Conservation (phyloP, 2,113 vertebrate genomes). For the Halcyon malimbica region DNA sequence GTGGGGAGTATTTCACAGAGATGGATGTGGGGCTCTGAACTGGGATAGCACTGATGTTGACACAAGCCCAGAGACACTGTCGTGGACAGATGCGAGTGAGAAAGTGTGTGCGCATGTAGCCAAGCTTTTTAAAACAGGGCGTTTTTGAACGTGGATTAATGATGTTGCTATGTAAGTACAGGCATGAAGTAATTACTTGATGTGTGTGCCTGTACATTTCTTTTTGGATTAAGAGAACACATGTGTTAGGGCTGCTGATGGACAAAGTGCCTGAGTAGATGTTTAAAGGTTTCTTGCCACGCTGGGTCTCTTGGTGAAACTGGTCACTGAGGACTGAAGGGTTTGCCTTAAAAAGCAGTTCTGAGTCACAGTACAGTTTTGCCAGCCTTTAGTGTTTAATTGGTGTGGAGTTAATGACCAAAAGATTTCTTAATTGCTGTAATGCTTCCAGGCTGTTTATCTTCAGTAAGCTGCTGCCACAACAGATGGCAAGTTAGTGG, state of each 20-base stretch:
- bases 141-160: background rate
- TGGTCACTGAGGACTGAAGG: background rate
- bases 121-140: background rate
- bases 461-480: constrained; percentile 52
- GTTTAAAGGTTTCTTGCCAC: background rate
- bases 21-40: background rate
- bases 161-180: background rate
- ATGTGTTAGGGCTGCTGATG: background rate
- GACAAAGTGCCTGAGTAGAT: background rate
- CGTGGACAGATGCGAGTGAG: background rate
- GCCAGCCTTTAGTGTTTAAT: constrained; percentile 37
- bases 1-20: background rate
- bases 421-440: constrained; percentile 65
- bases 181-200: background rate
- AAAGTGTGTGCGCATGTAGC: background rate
- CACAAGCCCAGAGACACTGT: background rate
- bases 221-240: background rate
- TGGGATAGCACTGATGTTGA: background rate
- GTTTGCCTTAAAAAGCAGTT: background rate
- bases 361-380: background rate
- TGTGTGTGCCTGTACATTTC: background rate
- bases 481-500: constrained; percentile 56
- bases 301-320: background rate
- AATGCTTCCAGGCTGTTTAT: constrained; percentile 65
- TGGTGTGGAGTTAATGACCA: constrained; percentile 67